Evolutionary conservation across 2,797 vertebrate genomes (phyloP).

Genomic region (Taeniopygia guttata): DNA sequence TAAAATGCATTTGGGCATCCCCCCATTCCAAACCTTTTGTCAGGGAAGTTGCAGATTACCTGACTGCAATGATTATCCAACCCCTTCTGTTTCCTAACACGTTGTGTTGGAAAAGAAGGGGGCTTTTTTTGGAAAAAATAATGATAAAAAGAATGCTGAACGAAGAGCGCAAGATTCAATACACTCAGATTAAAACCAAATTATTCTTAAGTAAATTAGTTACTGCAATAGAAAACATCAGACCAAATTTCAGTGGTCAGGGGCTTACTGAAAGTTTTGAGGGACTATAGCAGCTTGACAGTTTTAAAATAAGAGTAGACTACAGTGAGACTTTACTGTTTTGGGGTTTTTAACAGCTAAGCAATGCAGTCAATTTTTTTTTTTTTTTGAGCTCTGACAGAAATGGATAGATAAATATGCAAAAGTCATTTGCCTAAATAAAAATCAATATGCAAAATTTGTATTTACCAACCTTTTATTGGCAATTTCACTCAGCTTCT

Average conservation of each 20-base stretch:
- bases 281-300: background rate
- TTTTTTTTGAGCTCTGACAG: background rate
- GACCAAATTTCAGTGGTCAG: background rate
- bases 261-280: background rate
- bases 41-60: background rate
- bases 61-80: background rate
- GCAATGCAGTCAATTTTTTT: background rate
- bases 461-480: constrained; percentile 5
- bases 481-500: background rate
- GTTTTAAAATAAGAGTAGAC: background rate
- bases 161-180: background rate
- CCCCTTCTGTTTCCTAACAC: background rate
- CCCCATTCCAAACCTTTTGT: background rate
- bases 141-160: background rate
- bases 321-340: background rate
- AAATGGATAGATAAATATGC: background rate
- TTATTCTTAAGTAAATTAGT: background rate
- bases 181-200: background rate
- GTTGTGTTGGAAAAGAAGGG: background rate
- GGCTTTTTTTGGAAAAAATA: background rate
- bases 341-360: background rate
- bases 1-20: background rate
- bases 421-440: constrained; percentile 13
- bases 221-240: background rate
- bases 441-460: constrained; percentile 20